Percentiles rank a stretch among this genome's conserved stretches.
phyloP scores from a whole-genome alignment of 2,113 vertebrate genomes.

The Turdus rufiventris region DNA sequence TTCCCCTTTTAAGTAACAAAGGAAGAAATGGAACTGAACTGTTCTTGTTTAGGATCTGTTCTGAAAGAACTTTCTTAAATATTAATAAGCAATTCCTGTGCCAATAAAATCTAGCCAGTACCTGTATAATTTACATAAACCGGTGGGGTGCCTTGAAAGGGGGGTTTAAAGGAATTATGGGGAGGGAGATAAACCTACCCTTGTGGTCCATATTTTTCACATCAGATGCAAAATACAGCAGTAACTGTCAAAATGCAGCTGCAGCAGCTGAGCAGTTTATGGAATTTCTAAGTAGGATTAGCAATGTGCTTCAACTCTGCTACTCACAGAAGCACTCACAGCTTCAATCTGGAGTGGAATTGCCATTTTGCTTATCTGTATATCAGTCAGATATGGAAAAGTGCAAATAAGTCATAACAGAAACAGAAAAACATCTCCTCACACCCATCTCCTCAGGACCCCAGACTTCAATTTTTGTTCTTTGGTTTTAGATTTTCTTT shows the following conservation, averaged over 20 bases:
- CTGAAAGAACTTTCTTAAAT: background rate
- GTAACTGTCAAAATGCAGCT: background rate
- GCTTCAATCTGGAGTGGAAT: background rate
- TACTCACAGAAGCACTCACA: background rate
- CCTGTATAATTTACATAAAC: background rate
- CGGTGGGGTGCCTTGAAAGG: background rate
- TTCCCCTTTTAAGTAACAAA: background rate
- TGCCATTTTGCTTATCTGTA: background rate
- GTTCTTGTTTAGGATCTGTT: background rate
- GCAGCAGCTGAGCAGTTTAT: background rate
- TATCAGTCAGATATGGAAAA: background rate
- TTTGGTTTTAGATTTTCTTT: background rate
- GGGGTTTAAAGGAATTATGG: background rate
- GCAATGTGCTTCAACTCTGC: background rate
- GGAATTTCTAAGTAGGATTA: background rate
- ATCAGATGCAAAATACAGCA: background rate
- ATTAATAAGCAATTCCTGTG: background rate
- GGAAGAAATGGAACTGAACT: background rate
- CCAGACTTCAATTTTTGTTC: background rate
- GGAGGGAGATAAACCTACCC: background rate
- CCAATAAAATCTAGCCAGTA: background rate
- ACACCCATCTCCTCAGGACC: background rate
- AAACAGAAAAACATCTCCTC: background rate
- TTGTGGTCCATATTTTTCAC: background rate
- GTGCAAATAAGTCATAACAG: background rate